Base-by-base conservation (phyloP, 1,140 invertebrate genomes). In the Ooceraea biroi region DNA sequence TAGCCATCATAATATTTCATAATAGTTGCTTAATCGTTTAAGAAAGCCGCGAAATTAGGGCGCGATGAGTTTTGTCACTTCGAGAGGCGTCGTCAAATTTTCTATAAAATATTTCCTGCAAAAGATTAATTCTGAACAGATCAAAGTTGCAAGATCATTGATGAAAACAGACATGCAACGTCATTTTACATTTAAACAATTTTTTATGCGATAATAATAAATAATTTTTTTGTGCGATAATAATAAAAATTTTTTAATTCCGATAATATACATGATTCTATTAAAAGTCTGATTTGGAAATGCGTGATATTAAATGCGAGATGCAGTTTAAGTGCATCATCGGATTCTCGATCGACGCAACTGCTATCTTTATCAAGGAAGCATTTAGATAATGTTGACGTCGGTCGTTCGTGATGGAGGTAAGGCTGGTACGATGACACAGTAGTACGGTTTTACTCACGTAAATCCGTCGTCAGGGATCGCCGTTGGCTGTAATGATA, bases 1-100 rank as follows among this genome's bases (percentile, higher is more conserved):
- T 52, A 84, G 10, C 25, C 27, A 48, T 86, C 58, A 85, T 41
- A 85, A 52, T 22, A 41, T 22, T 72, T 66, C 14, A 58, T 58
- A 68, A 65, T 14, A 63, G 85, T 46, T 30, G 17, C 36, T 73
- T 60, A 73, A 73, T 73, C 10, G 22, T 19, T 73, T 27, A 58
- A 73, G 10, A 60, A 3, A 44, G 66, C 7, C 48, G 25, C 3
- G 14, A 44, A 73, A 52, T 69, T 69, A 27, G 10, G 41, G 44
- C 14, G 22, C 11, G n/a, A n/a, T 2, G 8, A 27, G 22, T 44
- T 27, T 46, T 57, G 36, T 58, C 22, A 69, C 14, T n/a, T 30
- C 19, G 25, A 27, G 0, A 52, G 3, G 14, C 36, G 30, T 72
- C 4, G 12, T 41, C 30, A 10, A 36, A 8, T 30, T 41, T n/a